phyloP scores from a whole-genome alignment of 2,113 vertebrate genomes.

The Nematolebias whitei region DNA sequence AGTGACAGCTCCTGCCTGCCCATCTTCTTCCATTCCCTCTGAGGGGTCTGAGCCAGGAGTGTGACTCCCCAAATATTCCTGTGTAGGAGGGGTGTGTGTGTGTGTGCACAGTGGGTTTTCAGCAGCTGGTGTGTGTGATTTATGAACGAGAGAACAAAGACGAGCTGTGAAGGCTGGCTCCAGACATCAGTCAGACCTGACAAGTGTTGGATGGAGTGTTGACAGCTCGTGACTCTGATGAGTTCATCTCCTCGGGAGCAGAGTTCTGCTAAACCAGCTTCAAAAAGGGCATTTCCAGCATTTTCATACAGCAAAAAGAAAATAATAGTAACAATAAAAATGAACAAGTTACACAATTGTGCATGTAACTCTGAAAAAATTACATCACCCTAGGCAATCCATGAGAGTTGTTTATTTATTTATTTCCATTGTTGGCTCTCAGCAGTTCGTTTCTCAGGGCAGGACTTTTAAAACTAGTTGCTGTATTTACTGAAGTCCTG shows the following conservation, averaged over 20 bases:
- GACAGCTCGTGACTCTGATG: slow-evolving; percentile 60
- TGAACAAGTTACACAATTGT: background rate
- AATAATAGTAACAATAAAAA: background rate
- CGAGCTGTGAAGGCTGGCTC: slow-evolving; percentile 8
- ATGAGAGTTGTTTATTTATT: background rate
- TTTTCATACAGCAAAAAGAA: background rate
- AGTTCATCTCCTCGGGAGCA: slow-evolving; percentile 50
- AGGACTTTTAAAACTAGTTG: background rate
- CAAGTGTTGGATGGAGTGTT: slow-evolving; percentile 55
- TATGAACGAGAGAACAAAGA: slow-evolving; percentile 22
- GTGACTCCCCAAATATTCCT: slow-evolving; percentile 33
- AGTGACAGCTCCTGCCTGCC: slow-evolving; percentile 53
- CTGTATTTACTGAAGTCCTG: background rate
- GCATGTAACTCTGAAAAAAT: background rate
- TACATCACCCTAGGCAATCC: background rate
- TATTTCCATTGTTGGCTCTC: background rate
- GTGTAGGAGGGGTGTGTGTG: slow-evolving; percentile 1
- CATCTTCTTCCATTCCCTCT: slow-evolving; percentile 30
- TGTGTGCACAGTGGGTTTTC: background rate
- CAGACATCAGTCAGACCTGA: slow-evolving; percentile 62
- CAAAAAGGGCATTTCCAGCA: fast-evolving
- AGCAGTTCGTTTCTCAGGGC: background rate
- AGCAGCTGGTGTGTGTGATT: slow-evolving; percentile 8
- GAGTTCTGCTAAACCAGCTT: slow-evolving; percentile 25
- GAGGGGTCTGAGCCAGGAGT: slow-evolving; percentile 15